A percentile compares a stretch with the other conserved stretches of the same genome.
phyloP scores from a whole-genome alignment of 2,797 vertebrate species.

The Leptodon cayanensis region DNA sequence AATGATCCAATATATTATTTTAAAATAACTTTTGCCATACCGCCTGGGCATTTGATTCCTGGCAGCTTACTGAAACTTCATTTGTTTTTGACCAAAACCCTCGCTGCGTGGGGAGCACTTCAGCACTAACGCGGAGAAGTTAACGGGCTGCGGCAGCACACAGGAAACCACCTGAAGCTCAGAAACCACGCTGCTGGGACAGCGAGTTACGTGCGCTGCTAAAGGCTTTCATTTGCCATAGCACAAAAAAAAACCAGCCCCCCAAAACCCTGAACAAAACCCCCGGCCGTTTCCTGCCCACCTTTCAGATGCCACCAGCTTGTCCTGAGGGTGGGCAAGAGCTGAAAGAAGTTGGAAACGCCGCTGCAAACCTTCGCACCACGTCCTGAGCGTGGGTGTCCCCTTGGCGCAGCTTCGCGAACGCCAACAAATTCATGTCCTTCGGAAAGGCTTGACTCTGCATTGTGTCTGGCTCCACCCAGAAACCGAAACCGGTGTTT shows the following conservation, averaged over 20 bases:
- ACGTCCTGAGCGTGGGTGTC: rapidly evolving
- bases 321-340: too few relatives aligned
- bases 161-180: background rate
- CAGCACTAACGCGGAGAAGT: background rate
- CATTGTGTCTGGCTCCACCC: background rate
- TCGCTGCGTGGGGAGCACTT: rapidly evolving
- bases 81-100: background rate
- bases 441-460: background rate
- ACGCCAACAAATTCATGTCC: background rate
- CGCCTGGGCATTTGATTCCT: background rate
- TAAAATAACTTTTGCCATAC: background rate
- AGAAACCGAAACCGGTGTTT: rapidly evolving
- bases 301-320: background rate
- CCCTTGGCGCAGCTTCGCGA: background rate
- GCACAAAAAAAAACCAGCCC: background rate
- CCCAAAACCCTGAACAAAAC: rapidly evolving
- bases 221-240: background rate
- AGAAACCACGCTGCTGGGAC: background rate
- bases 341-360: rapidly evolving
- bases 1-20: background rate
- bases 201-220: background rate
- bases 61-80: background rate
- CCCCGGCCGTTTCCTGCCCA: rapidly evolving
- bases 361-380: rapidly evolving
- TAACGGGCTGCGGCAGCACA: background rate